Evolutionary conservation across 1,140 invertebrate species (phyloP), one percentile per base, ranked within the genome.

Genomic region (Drosophila punjabiensis): DNA sequence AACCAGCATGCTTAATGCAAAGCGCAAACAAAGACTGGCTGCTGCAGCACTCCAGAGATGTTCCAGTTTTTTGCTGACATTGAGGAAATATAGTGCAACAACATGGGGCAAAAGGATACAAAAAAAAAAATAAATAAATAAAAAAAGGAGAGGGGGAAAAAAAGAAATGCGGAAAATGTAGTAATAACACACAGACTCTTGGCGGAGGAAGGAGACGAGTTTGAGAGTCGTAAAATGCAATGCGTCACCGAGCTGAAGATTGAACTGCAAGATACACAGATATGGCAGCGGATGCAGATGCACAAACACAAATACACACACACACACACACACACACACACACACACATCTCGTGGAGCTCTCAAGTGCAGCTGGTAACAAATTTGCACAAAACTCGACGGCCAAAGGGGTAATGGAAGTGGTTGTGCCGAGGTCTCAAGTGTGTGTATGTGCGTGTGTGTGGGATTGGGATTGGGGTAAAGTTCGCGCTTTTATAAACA

Each of bases 401-500:
- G 11, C 48, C 30, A 8, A 35, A 56, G 32, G 18, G 18, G 28
- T 30, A 43, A 45, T 14, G 33, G 30, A 35, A 35, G 50, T 18
- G 65, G 37, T 4, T 8, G 14, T 30, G 28, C 13, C 7, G 24
- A 13, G 28, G 28, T 10, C 28, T 45, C 4, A 14, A 30, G 30
- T 35, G 41, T 16, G 11, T 30, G 24, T 18, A 9, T 10, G 7
- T 24, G 13, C 14, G 20, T 28, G 43, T 47, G 43, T 13, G 18
- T 13, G 45, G 20, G 10, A 1, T 4, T 5, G n/a, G n/a, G 35
- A 10, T 4, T 7, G 37, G 62, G 16, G 45, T 20, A 81, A 81
- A 83, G 74, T 81, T 88, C 69, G 85, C 85, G 85, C 85, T 88
- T 88, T 84, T 78, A 76, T 88, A 88, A 88, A 76, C 85, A 88